Percentiles rank a stretch among this genome's conserved stretches.
phyloP scores from a whole-genome alignment of 2,888 invertebrate species.

The Cybosia mesomella region DNA sequence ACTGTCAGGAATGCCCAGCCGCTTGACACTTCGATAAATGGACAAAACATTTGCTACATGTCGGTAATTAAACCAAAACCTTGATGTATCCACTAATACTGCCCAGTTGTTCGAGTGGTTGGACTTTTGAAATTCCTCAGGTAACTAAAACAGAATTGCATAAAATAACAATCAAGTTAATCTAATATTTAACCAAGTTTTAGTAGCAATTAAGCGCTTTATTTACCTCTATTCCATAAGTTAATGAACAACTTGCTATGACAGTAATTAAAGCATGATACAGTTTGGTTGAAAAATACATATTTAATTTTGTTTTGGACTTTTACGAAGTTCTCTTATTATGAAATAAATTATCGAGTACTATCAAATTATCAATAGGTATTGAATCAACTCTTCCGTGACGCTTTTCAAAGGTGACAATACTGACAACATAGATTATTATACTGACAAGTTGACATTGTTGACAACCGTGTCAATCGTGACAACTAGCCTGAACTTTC shows the following conservation, averaged over 20 bases:
- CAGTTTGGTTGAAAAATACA: constrained; percentile 24
- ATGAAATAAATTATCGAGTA: not conserved
- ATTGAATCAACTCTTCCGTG: not conserved
- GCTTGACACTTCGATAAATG: constrained; percentile 98
- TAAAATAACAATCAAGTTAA: not conserved
- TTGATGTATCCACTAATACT: constrained; percentile 98
- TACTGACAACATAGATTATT: too few relatives aligned
- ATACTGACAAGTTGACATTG: too few relatives aligned
- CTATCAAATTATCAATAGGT: constrained; percentile 6
- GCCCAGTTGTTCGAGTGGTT: constrained; percentile 99
- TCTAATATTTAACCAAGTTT: not conserved
- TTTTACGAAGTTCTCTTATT: not conserved
- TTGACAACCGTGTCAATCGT: too few relatives aligned
- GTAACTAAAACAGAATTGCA: constrained; percentile 67
- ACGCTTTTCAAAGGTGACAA: not conserved
- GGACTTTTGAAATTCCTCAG: constrained; percentile 87
- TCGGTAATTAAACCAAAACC: constrained; percentile 99
- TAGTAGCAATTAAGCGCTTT: not conserved
- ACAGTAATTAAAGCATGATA: constrained; percentile 24
- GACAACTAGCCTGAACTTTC: too few relatives aligned
- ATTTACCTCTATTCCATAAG: constrained; percentile 40
- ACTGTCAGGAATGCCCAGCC: constrained; percentile 99
- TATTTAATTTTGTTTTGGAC: constrained; percentile 16
- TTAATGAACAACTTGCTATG: constrained; percentile 22
- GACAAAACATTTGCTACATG: constrained; percentile 99